phyloP scores from a whole-genome alignment of 2,797 vertebrate species.

The Enteromius treurensis region DNA sequence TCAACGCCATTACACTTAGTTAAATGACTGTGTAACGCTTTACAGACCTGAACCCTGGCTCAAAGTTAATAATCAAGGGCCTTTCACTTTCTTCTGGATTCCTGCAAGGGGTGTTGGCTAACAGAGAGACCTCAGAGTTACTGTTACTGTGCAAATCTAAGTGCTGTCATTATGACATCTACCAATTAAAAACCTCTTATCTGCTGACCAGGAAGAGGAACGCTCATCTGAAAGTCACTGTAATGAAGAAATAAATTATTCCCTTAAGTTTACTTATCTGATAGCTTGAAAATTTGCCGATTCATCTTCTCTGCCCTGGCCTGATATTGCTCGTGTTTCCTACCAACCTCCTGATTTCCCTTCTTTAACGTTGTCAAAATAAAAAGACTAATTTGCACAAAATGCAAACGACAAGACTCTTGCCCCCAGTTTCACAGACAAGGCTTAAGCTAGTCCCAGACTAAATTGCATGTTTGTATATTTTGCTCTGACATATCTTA shows the following conservation, averaged over 20 bases:
- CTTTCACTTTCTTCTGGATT: slow-evolving; percentile 28
- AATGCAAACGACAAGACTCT: neutral
- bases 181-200: neutral
- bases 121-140: slow-evolving; percentile 4
- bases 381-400: neutral
- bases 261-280: neutral
- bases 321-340: neutral
- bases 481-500: too few species aligned
- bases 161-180: slow-evolving; percentile 4
- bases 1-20: neutral
- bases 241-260: neutral
- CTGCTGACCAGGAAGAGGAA: neutral
- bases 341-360: neutral
- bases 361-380: neutral
- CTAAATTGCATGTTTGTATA: too few species aligned
- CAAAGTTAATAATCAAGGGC: slow-evolving; percentile 3
- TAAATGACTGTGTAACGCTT: neutral
- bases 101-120: neutral
- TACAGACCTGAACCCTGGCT: neutral
- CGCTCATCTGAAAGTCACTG: neutral
- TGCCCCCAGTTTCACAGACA: too few species aligned
- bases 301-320: neutral
- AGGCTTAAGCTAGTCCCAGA: too few species aligned
- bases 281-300: neutral
- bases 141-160: neutral